Evolutionary conservation across 2,113 vertebrate species (phyloP).

Genomic region (Chloebia gouldiae): DNA sequence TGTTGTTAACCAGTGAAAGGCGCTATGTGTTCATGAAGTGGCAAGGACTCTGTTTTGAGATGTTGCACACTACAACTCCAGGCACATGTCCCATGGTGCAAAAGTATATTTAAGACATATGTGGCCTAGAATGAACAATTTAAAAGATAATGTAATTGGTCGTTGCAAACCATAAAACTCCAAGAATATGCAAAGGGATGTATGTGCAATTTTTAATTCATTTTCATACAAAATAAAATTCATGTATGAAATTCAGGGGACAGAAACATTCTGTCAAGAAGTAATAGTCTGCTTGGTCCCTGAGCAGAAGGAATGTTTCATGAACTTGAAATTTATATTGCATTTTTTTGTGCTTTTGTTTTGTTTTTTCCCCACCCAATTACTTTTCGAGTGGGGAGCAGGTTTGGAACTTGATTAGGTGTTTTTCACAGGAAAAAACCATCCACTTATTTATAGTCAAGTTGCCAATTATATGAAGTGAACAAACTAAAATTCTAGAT

Average conservation of each 20-base stretch:
- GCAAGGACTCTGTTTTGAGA: neutral
- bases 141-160: neutral
- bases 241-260: neutral
- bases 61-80: neutral
- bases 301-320: neutral
- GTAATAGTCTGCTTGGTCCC: neutral
- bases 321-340: neutral
- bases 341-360: neutral
- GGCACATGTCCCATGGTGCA: accelerated
- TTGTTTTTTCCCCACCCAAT: neutral
- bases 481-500: neutral
- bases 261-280: neutral
- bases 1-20: neutral
- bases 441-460: neutral
- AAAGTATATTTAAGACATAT: neutral
- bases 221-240: neutral
- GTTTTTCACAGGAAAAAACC: neutral
- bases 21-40: neutral
- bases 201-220: accelerated
- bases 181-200: neutral
- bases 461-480: neutral
- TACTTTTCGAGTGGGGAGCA: neutral
- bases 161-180: neutral
- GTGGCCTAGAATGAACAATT: neutral
- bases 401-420: neutral